These are phyloP conservation scores for Dendrocincla fuliginosa DNA, from an alignment of 2,797 vertebrate genomes.

Conservation along the genomic window DNA sequence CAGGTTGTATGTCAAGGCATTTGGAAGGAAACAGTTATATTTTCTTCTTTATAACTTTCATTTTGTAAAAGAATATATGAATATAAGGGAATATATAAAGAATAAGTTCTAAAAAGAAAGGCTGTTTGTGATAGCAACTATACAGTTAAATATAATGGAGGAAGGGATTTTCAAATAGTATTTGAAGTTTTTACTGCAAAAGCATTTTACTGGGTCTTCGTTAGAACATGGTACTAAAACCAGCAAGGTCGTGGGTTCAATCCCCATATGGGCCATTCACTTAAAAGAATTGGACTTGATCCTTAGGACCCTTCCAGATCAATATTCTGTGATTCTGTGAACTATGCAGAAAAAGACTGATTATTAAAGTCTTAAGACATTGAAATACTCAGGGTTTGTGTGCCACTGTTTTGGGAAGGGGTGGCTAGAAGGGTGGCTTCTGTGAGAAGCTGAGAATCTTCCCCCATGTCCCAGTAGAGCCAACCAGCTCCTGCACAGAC, in stretches of 20 bases:
- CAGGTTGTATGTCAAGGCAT: background rate
- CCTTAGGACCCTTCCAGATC: background rate
- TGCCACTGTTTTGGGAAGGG: background rate
- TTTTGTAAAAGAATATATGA: background rate
- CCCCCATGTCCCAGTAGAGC: background rate
- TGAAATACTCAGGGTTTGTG: background rate
- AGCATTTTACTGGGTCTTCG: background rate
- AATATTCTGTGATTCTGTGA: background rate
- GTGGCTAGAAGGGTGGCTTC: background rate
- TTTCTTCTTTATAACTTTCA: background rate
- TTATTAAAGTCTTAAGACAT: background rate
- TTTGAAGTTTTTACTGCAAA: background rate
- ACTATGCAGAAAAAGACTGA: background rate
- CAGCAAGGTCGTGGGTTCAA: background rate
- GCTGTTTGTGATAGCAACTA: background rate
- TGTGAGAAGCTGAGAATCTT: background rate
- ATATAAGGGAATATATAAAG: background rate
- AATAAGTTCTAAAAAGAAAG: background rate
- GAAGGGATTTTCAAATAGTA: background rate
- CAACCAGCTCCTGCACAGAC: fast-evolving
- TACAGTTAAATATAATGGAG: background rate
- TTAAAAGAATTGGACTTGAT: background rate
- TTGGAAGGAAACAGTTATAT: background rate
- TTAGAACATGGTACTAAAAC: background rate
- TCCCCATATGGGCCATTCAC: background rate